A percentile compares a stretch with the other conserved stretches of the same genome.
These are phyloP conservation scores for Drosophila pseudoobscura DNA, from an alignment of 1,140 invertebrate species.

Conservation along the genomic window DNA sequence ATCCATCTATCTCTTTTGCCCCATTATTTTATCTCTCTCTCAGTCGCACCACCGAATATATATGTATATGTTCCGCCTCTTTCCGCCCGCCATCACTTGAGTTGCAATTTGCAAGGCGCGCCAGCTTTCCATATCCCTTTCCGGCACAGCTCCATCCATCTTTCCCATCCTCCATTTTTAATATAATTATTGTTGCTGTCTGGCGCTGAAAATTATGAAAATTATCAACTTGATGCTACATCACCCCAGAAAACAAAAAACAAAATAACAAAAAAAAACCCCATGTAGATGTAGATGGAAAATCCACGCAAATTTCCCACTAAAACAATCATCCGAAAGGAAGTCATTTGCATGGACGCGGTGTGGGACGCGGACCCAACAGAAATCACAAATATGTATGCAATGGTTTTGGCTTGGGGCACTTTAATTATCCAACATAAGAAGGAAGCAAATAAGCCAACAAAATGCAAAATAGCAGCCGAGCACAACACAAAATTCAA, in stretches of 20 bases:
- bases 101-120: conserved; percentile 50
- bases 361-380: neutral
- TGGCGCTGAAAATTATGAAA: conserved; percentile 64
- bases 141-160: neutral
- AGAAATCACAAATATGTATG: conserved; percentile 32
- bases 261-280: conserved; percentile 12
- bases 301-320: conserved; percentile 34
- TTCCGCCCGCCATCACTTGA: conserved; percentile 23
- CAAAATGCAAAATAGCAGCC: conserved; percentile 60
- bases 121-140: conserved; percentile 26
- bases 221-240: conserved; percentile 63
- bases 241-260: conserved; percentile 12
- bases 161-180: conserved; percentile 39
- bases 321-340: conserved; percentile 36
- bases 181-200: conserved; percentile 68
- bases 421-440: conserved; percentile 68
- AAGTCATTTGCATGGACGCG: conserved; percentile 22
- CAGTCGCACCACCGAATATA: conserved; percentile 24
- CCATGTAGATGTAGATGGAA: conserved; percentile 2
- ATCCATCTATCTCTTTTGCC: neutral
- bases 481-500: conserved; percentile 68
- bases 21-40: conserved; percentile 18
- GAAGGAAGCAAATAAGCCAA: conserved; percentile 43
- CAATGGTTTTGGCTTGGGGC: conserved; percentile 40
- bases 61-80: neutral